Conservation (phyloP, 2,797 vertebrate species). For the Lepilemur ruficaudatus region DNA sequence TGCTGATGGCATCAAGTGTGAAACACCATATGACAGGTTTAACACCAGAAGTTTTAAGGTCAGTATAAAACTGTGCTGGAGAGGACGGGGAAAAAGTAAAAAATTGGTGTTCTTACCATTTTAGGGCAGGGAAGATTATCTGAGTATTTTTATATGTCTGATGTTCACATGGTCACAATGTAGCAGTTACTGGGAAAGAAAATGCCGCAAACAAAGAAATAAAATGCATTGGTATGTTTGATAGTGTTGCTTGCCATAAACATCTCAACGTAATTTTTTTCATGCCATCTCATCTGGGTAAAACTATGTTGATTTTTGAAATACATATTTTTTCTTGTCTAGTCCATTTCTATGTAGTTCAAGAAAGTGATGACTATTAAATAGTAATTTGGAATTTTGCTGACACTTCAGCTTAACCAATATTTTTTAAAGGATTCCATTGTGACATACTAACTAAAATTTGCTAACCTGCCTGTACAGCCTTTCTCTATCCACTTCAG, state of each 20-base stretch:
- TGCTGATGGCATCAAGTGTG: slow-evolving; percentile 48
- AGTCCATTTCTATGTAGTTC: not conserved
- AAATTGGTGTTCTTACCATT: not conserved
- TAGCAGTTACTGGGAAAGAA: not conserved
- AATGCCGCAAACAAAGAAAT: not conserved
- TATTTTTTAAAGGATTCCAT: not conserved
- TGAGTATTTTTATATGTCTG: not conserved
- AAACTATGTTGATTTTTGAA: slow-evolving; percentile 5
- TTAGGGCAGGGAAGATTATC: not conserved
- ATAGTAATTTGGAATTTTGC: not conserved
- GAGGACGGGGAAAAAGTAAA: not conserved
- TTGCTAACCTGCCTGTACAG: not conserved
- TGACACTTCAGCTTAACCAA: not conserved
- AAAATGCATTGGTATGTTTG: not conserved
- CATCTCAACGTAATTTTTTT: not conserved
- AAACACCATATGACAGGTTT: slow-evolving; percentile 20
- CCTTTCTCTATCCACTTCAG: not conserved
- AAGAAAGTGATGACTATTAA: not conserved
- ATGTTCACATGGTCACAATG: not conserved
- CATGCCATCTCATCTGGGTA: not conserved
- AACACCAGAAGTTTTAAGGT: slow-evolving; percentile 35
- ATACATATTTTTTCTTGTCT: not conserved
- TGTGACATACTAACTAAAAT: not conserved
- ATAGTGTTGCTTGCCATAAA: not conserved
- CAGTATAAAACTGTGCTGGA: slow-evolving; percentile 6